phyloP scores from a whole-genome alignment of 2,888 invertebrate species.

The Poecilus cupreus region DNA sequence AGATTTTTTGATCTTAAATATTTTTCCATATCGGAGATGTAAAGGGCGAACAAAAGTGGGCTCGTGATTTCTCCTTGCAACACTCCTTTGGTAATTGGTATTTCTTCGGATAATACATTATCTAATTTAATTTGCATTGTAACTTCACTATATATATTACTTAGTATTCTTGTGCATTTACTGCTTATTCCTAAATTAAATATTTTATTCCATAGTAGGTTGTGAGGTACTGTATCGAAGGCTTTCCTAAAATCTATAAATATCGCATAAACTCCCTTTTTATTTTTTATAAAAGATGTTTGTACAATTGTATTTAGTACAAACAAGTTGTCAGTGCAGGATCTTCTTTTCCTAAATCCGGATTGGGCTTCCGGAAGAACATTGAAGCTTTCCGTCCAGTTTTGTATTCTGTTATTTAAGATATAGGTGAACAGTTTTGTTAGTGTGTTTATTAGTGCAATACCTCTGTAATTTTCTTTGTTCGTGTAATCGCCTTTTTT shows the following conservation, averaged over 20 bases:
- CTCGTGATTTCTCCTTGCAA: too few species aligned
- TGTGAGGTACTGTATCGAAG: not conserved
- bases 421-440: constrained; percentile 22
- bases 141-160: not conserved
- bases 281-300: too few species aligned
- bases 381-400: constrained; percentile 7
- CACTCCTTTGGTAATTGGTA: not conserved
- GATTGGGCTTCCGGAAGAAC: constrained; percentile 24
- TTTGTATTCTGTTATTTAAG: constrained; percentile 18
- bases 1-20: too few species aligned
- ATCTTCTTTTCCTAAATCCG: too few species aligned
- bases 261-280: not conserved
- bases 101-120: too few species aligned
- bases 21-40: too few species aligned
- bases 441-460: constrained; percentile 17
- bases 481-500: constrained; percentile 11
- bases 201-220: not conserved
- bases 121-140: too few species aligned
- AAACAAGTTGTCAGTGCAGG: too few species aligned
- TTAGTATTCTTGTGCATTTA: constrained; percentile 3
- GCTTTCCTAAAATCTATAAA: not conserved
- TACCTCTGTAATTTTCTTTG: constrained; percentile 38
- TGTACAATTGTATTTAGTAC: too few species aligned
- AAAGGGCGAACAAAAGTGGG: too few species aligned
- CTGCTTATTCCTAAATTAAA: not conserved